A percentile compares a stretch with the other conserved stretches of the same genome.
Evolutionary conservation across 2,888 invertebrate species (phyloP).

Genomic region (Chrysomela aeneicollis): DNA sequence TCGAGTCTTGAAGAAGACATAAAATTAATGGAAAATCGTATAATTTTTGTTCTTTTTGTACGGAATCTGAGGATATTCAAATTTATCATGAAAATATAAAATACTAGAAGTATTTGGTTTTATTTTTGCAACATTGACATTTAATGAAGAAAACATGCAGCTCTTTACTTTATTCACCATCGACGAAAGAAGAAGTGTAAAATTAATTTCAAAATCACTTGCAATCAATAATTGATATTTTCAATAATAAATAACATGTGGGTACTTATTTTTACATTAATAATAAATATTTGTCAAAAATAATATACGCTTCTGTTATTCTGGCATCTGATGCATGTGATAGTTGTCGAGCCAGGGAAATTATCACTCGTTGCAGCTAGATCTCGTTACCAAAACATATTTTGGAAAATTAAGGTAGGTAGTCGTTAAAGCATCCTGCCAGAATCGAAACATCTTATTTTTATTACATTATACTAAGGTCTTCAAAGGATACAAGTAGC

Average conservation of each 20-base stretch:
- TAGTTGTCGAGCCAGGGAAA: constrained; percentile 8
- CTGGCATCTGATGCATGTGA: constrained; percentile 7
- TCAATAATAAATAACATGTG: constrained; percentile 2
- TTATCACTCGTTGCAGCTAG: too few relatives aligned
- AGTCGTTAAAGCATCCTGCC: constrained; percentile 17
- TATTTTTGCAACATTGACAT: constrained; percentile 1
- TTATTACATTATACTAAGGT: too few relatives aligned
- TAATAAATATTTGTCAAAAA: constrained; percentile 13
- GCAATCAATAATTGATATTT: neutral
- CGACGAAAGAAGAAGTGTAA: neutral
- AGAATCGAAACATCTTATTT: constrained; percentile 18
- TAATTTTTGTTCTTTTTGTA: too few relatives aligned
- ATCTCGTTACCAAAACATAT: too few relatives aligned
- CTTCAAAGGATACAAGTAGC: too few relatives aligned
- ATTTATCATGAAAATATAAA: constrained; percentile 18
- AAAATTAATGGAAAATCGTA: constrained; percentile 18
- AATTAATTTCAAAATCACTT: neutral
- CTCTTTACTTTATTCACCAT: neutral
- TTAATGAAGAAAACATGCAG: neutral
- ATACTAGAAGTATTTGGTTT: constrained; percentile 19
- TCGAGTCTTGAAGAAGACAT: constrained; percentile 12
- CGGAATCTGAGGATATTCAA: constrained; percentile 20
- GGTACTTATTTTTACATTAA: constrained; percentile 13
- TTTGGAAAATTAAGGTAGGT: neutral
- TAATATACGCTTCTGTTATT: constrained; percentile 9